Conservation (phyloP, 2,113 vertebrate species). For the Archocentrus centrarchus region DNA sequence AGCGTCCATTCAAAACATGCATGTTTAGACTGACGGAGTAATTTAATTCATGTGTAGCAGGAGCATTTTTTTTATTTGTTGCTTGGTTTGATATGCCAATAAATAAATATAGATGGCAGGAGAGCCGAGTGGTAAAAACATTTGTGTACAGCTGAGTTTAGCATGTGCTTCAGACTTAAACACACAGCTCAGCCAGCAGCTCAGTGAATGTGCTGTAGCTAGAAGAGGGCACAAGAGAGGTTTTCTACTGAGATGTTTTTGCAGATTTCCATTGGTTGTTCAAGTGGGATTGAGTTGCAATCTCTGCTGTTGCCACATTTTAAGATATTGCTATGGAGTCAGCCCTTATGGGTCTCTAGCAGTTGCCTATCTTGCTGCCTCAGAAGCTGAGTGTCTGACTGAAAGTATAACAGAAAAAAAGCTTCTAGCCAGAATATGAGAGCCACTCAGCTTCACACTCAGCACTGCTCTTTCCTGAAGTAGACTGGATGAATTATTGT, state of each 20-base stretch:
- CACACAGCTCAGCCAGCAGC: constrained; percentile 3
- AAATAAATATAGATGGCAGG: neutral
- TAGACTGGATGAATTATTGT: neutral
- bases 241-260: constrained; percentile 13
- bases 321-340: constrained; percentile 12
- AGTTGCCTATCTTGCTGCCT: constrained; percentile 7
- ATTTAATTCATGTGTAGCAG: neutral
- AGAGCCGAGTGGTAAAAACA: neutral
- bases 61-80: neutral
- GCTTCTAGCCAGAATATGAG: constrained; percentile 2
- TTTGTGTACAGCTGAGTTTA: neutral
- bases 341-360: constrained; percentile 13
- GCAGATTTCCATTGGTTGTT: neutral
- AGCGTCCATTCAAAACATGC: neutral
- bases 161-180: neutral
- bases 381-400: constrained; percentile 5
- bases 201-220: neutral
- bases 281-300: constrained; percentile 6
- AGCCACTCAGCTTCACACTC: neutral
- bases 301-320: constrained; percentile 4
- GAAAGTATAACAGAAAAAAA: neutral
- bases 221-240: neutral
- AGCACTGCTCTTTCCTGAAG: neutral
- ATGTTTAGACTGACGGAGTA: neutral
- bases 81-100: neutral